Evolutionary conservation across 2,797 vertebrate species (phyloP), one percentile per base, ranked within the genome.

Genomic region (Urophycis tenuis): DNA sequence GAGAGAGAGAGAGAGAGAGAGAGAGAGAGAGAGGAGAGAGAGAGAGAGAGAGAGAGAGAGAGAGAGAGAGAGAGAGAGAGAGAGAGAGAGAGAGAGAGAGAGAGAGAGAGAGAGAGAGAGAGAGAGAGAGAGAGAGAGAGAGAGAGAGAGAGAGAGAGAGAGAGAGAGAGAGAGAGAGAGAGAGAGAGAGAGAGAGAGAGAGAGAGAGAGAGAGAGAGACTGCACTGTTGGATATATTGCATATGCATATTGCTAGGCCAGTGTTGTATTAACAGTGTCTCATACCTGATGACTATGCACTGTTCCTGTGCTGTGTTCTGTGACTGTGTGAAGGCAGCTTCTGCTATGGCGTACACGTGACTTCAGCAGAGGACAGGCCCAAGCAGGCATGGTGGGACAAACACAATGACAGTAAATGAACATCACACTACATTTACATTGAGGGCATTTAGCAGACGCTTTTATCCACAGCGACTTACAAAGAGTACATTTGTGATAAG

Each of bases 231-330:
- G 45, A 49, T 36, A 36, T 36, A 36, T 45, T 45, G 41, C n/a
- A 45, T 45, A 17, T 45, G 41, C 41, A 45, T 45, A 17, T 45
- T 7, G 4, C 17, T 19, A 8, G 45, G 45, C 19, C 45, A 60
- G 53, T n/a, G 53, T 10, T 60, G 22, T 5, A 60, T n/a, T 29
- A 10, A 1, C 5, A 12, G n/a, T 11, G n/a, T 67, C n/a, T 29
- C 22, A 71, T 86, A 98, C 97, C 93, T 93, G 85, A 98, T 93
- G 75, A 97, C 70, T 69, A 99, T 92, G 86, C 93, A 96, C 41
- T 95, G 92, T 75, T 94, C 92, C 86, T 93, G 91, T 17, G 92
- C 87, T 6, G 93, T 87, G 1, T 73, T 85, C 88, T 95, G 95
- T 67, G 95, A 95, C 25, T 92, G 90, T 0, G n/a, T 78, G 82